These are phyloP conservation scores for Andricus quercusramuli DNA, from an alignment of 2,888 invertebrate species.

Conservation along the genomic window DNA sequence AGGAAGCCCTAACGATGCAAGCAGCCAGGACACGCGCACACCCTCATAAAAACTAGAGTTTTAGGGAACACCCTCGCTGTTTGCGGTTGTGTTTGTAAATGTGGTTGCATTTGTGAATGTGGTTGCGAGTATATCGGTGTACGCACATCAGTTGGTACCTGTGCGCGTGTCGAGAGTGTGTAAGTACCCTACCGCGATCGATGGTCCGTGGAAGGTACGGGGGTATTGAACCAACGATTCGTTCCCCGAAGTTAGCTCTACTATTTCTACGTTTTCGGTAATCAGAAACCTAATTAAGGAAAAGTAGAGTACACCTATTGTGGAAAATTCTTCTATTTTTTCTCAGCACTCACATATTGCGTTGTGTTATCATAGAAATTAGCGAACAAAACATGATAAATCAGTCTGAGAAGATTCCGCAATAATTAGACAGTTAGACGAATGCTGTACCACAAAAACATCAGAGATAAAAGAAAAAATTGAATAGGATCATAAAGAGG, in stretches of 20 bases:
- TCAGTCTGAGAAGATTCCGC: too few relatives aligned
- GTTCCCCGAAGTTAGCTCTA: slow-evolving; percentile 22
- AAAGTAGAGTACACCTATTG: neutral
- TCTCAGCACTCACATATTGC: neutral
- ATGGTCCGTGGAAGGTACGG: slow-evolving; percentile 56
- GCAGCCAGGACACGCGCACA: slow-evolving; percentile 54
- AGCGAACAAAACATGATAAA: too few relatives aligned
- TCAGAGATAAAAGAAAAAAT: too few relatives aligned
- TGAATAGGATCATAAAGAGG: too few relatives aligned
- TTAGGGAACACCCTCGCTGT: slow-evolving; percentile 36
- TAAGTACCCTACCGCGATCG: slow-evolving; percentile 49
- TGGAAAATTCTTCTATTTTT: neutral
- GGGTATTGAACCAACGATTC: slow-evolving; percentile 60
- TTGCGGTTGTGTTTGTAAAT: slow-evolving; percentile 13
- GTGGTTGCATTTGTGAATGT: neutral
- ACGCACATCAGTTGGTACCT: slow-evolving; percentile 25
- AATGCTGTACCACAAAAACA: too few relatives aligned
- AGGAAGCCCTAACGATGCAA: slow-evolving; percentile 62
- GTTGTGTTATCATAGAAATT: neutral
- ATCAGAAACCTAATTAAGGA: slow-evolving; percentile 14
- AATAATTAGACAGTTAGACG: too few relatives aligned
- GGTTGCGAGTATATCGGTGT: neutral
- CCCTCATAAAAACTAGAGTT: slow-evolving; percentile 59
- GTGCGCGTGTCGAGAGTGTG: slow-evolving; percentile 31
- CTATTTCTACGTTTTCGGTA: slow-evolving; percentile 23